Evolutionary conservation across 2,797 vertebrate species (phyloP).

Genomic region (Pteropus rufus): DNA sequence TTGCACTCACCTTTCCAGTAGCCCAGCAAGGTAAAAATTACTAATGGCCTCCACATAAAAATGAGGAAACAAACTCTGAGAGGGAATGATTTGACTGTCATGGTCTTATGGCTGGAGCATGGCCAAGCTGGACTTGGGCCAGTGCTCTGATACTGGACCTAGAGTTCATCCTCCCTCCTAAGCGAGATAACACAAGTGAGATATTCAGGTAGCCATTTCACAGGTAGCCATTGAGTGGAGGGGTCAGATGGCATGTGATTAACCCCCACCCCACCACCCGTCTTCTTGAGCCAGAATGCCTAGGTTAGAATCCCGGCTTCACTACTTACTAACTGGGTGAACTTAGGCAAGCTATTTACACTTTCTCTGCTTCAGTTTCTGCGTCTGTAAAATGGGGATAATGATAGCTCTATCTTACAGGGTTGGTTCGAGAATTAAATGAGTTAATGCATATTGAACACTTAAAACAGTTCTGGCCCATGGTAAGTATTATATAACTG

Average conservation of each 20-base stretch:
- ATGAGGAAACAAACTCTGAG: background rate
- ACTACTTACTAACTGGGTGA: background rate
- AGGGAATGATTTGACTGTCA: background rate
- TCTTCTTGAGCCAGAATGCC: background rate
- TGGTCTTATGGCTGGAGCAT: background rate
- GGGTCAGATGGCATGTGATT: background rate
- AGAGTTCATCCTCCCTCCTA: background rate
- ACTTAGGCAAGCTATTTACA: background rate
- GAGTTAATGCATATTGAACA: background rate
- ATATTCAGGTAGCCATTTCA: background rate
- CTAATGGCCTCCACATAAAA: background rate
- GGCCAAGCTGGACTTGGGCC: background rate
- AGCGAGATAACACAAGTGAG: background rate
- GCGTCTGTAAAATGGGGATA: background rate
- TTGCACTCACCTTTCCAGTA: background rate
- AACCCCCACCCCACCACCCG: rapidly evolving
- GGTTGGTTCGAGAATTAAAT: background rate
- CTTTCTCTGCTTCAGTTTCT: background rate
- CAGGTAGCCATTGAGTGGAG: background rate
- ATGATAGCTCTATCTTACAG: background rate
- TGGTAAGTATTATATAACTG: background rate
- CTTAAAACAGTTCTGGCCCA: background rate
- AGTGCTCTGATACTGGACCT: background rate
- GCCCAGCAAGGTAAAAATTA: background rate
- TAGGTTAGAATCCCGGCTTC: background rate